A percentile compares a stretch with the other conserved stretches of the same genome.
Evolutionary conservation across 1,140 invertebrate species (phyloP).

Genomic region (Pygmarrhopalites habei): DNA sequence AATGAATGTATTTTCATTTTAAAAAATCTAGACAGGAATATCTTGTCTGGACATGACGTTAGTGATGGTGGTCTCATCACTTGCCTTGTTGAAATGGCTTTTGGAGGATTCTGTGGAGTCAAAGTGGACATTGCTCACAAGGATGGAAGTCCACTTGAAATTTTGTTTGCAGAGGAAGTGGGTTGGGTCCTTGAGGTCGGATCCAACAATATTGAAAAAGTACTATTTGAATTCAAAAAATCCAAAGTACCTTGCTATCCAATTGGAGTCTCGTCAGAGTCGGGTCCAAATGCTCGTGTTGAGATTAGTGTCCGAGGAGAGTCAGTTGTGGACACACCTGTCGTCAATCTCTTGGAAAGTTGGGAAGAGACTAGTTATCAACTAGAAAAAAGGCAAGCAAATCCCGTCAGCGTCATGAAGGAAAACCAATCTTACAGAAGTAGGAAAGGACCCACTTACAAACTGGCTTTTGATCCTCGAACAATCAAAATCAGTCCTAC

Average conservation of each 20-base stretch:
- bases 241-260: slow-evolving; percentile 56
- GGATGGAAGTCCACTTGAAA: slow-evolving; percentile 50
- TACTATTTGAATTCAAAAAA: slow-evolving; percentile 55
- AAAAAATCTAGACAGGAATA: slow-evolving; percentile 58
- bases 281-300: slow-evolving; percentile 59
- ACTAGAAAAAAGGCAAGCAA: slow-evolving; percentile 76
- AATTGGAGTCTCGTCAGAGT: slow-evolving; percentile 62
- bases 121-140: slow-evolving; percentile 58
- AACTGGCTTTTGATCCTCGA: slow-evolving; percentile 63
- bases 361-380: slow-evolving; percentile 96
- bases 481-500: slow-evolving; percentile 32
- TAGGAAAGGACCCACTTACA: slow-evolving; percentile 55
- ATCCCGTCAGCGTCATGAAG: slow-evolving; percentile 64
- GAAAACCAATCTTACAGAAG: slow-evolving; percentile 59
- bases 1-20: not conserved
- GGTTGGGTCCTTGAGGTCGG: slow-evolving; percentile 84
- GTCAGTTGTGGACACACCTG: slow-evolving; percentile 55
- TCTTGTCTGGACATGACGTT: slow-evolving; percentile 89
- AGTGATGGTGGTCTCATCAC: slow-evolving; percentile 92
- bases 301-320: slow-evolving; percentile 55
- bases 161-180: slow-evolving; percentile 84
- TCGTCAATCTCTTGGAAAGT: slow-evolving; percentile 62
- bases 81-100: slow-evolving; percentile 88
- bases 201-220: slow-evolving; percentile 49
- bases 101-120: slow-evolving; percentile 79